Percentiles rank a stretch among this genome's conserved stretches.
Conservation (phyloP, 92 coral and sea anemone genomes). For the Nematostella vectensis region DNA sequence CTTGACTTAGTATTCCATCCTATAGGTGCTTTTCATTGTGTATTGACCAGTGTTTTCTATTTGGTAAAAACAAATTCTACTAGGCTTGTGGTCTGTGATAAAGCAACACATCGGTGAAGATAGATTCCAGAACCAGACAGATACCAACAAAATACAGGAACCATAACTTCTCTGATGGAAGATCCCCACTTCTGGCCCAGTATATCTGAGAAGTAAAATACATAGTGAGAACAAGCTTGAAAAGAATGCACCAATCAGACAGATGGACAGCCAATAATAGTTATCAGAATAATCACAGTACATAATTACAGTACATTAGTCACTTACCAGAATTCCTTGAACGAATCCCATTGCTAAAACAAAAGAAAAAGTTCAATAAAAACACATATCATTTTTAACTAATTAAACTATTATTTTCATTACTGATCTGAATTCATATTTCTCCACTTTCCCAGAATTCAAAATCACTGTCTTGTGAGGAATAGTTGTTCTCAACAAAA, state of each 20-base stretch:
- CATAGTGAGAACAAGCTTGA: neutral
- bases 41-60: too few species aligned
- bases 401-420: too few species aligned
- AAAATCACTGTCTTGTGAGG: too few species aligned
- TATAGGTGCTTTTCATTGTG: too few species aligned
- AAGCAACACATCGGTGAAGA: slow-evolving; percentile 71
- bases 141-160: slow-evolving; percentile 87
- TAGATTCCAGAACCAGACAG: slow-evolving; percentile 74
- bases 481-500: neutral
- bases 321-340: slow-evolving; percentile 66
- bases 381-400: too few species aligned
- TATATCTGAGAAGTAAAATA: slow-evolving; percentile 32
- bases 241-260: too few species aligned
- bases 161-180: slow-evolving; percentile 80
- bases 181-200: slow-evolving; percentile 65
- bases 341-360: slow-evolving; percentile 65
- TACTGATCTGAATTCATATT: too few species aligned
- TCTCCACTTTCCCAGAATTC: too few species aligned
- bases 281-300: too few species aligned
- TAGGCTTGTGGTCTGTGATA: slow-evolving; percentile 29
- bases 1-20: too few species aligned
- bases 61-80: too few species aligned
- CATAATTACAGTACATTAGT: neutral
- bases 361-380: slow-evolving; percentile 4
- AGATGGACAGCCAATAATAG: too few species aligned